phyloP scores from a whole-genome alignment of 2,113 vertebrate genomes.

The Sciurus niger region DNA sequence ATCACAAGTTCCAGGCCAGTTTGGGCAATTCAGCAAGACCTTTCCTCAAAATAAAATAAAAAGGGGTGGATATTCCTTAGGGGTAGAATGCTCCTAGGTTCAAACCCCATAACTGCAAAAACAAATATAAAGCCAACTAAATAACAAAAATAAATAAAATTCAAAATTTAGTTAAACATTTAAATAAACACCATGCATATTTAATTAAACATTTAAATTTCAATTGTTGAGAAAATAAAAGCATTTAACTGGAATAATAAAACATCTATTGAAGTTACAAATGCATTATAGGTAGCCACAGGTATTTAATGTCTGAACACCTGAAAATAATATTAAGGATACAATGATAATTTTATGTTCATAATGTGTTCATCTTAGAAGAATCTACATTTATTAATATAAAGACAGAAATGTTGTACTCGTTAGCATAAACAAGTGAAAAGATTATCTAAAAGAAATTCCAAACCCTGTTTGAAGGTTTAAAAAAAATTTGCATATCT shows the following conservation, averaged over 20 bases:
- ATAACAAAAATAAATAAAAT: no score
- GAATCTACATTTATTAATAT: not conserved
- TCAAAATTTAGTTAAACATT: not conserved
- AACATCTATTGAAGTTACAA: not conserved
- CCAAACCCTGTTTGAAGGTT: not conserved
- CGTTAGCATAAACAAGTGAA: not conserved
- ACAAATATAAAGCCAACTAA: no score
- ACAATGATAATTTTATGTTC: not conserved
- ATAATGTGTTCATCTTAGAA: not conserved
- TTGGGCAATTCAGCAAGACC: no score
- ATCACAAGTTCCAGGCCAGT: no score
- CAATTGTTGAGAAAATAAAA: not conserved
- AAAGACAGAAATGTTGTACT: not conserved
- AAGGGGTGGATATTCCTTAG: no score
- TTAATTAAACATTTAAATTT: not conserved
- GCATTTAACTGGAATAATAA: not conserved
- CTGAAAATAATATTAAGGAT: conserved; percentile 17
- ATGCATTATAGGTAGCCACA: conserved; percentile 6
- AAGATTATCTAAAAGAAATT: not conserved
- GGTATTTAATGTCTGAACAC: not conserved
- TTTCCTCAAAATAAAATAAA: no score
- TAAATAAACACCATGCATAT: not conserved
- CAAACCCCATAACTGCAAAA: no score
- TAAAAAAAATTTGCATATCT: conserved; percentile 11
- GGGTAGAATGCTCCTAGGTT: no score